These are phyloP conservation scores for Abrostola tripartita DNA, from an alignment of 2,888 invertebrate species.

Conservation along the genomic window DNA sequence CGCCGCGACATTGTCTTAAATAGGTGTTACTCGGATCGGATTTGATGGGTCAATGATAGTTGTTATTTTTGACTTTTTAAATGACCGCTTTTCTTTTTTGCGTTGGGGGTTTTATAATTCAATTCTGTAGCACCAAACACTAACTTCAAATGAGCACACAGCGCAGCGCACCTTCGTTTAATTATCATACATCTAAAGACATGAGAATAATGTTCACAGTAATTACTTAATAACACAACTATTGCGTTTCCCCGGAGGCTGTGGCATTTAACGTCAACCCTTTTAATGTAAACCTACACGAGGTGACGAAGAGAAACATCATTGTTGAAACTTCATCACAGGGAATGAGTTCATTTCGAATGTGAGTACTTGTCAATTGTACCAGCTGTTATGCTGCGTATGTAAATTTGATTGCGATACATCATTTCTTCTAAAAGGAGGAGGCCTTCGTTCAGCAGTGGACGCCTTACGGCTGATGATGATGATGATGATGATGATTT, in stretches of 20 bases:
- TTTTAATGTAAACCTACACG: conserved; percentile 23
- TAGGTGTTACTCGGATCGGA: no score
- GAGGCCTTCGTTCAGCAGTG: no score
- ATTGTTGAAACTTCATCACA: conserved; percentile 17
- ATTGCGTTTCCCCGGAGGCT: conserved; percentile 17
- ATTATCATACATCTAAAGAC: conserved; percentile 17
- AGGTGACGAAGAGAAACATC: conserved; percentile 18
- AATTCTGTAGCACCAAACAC: no score
- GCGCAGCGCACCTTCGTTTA: conserved; percentile 13
- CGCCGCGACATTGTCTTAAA: no score
- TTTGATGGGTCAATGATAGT: no score
- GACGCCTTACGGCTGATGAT: no score
- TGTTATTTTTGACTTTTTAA: no score
- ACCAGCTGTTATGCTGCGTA: neutral
- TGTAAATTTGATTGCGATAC: neutral
- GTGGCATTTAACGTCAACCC: conserved; percentile 23
- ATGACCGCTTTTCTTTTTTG: no score
- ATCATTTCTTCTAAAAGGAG: no score
- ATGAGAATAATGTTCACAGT: conserved; percentile 33
- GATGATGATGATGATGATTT: no score
- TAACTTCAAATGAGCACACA: no score
- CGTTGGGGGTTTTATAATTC: no score
- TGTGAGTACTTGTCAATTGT: neutral
- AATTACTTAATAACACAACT: conserved; percentile 46
- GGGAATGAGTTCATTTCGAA: conserved; percentile 28